A percentile compares a stretch with the other conserved stretches of the same genome.
These are phyloP conservation scores for Lasiurus borealis DNA, from an alignment of 2,113 vertebrate species.

Conservation along the genomic window DNA sequence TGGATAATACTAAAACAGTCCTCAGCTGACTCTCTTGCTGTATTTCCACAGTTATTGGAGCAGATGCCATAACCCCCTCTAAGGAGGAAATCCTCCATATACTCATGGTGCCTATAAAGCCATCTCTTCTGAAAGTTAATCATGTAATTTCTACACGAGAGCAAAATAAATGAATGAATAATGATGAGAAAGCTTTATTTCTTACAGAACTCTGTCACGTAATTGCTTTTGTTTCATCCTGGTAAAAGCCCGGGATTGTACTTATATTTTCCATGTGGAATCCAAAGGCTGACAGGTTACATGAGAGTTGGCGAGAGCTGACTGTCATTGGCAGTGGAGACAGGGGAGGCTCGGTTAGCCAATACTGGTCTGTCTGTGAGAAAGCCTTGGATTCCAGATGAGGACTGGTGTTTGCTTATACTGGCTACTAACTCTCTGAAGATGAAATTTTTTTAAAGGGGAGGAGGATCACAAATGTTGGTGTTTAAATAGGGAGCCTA, in stretches of 20 bases:
- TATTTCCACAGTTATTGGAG: not conserved
- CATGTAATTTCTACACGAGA: not conserved
- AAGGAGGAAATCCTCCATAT: not conserved
- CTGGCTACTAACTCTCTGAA: not conserved
- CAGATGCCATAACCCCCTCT: not conserved
- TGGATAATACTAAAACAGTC: not conserved
- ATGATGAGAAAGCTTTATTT: not conserved
- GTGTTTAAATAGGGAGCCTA: not conserved
- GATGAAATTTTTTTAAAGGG: not conserved
- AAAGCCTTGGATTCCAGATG: not conserved
- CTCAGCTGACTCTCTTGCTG: not conserved
- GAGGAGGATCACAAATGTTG: not conserved
- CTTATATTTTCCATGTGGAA: not conserved
- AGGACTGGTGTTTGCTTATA: not conserved
- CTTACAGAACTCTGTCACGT: not conserved
- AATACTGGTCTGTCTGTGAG: not conserved
- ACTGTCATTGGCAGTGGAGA: not conserved
- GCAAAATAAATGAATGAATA: constrained; percentile 1
- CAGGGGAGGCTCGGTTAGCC: too few species aligned
- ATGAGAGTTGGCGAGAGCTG: not conserved
- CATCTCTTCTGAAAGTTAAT: not conserved
- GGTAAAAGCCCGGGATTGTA: not conserved
- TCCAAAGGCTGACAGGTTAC: not conserved
- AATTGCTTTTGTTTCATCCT: not conserved
- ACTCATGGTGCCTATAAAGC: not conserved